Base-by-base conservation (phyloP, 2,888 invertebrate genomes). In the Coleophora flavipennella region DNA sequence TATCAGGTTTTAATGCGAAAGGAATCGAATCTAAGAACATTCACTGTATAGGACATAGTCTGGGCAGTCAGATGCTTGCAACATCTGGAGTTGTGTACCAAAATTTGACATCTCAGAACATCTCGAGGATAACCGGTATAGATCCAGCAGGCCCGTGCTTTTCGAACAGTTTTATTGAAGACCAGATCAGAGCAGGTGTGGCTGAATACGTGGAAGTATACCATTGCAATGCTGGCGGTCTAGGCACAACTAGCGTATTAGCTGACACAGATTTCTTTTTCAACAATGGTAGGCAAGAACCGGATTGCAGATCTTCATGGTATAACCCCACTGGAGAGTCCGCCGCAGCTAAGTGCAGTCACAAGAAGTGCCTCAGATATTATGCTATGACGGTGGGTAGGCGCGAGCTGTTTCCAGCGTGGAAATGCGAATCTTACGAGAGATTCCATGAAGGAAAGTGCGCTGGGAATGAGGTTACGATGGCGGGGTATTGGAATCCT, bases 241-340 rank as follows among this genome's bases (percentile, higher is more conserved):
- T 87, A 9, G 87, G 86, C 1, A 83, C 85, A 0, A 81, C 74
- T 1, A 67, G 76, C 25, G 80, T 86, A 0, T 51, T 88, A 13
- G 89, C 86, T 14, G 87, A 87, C 43, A 74, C 76, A 0, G 89
- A 89, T 51, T 88, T 89, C 62, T 88, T 81, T 52, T 83, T 88
- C 8, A 88, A 89, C 46, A 85, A 86, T 49, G 89, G 89, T 0
- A 62, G 59, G 31, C 71, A 78, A 8, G 89, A 90, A 51, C 88
- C 88, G 0, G 74, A 85, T 27, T 88, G 88, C 42, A 69, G 64
- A 33, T 65, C 62, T 31, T 68, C 75, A 3, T 37, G 69, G 0
- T 55, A 81, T 10, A 74, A 77, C 1, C 77, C 69, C 0, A 61
- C 72, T 12, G 73, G 75, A 0, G 77, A 74, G 41, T 76, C 76